These are phyloP conservation scores for Dryobates pubescens DNA, from an alignment of 2,797 vertebrate genomes.

Conservation along the genomic window DNA sequence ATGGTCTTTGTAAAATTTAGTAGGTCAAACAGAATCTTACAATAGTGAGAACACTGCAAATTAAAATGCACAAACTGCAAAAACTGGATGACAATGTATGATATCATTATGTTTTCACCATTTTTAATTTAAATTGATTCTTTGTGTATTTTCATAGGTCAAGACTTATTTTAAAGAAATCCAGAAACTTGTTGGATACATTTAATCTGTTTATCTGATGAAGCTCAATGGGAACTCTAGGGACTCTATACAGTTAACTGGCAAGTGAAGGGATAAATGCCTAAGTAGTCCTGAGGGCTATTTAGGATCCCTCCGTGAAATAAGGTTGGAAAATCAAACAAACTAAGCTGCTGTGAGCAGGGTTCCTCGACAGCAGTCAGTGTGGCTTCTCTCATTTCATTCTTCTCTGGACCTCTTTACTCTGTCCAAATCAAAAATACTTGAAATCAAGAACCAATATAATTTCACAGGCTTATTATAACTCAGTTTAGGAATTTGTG, in stretches of 20 bases:
- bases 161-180: not conserved
- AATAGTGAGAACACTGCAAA: not conserved
- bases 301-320: not conserved
- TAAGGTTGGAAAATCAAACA: not conserved
- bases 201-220: not conserved
- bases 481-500: slow-evolving; percentile 32
- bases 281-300: not conserved
- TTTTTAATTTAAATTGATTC: not conserved
- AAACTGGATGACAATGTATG: not conserved
- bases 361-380: not conserved
- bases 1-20: not conserved
- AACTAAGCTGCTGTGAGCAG: not conserved
- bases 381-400: not conserved
- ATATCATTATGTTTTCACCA: not conserved
- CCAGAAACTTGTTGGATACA: not conserved
- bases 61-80: not conserved
- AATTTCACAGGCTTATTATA: slow-evolving; percentile 53
- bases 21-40: not conserved
- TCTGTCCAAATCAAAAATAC: slow-evolving; percentile 25
- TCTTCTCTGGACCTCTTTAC: not conserved
- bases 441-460: slow-evolving; percentile 25
- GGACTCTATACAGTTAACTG: not conserved
- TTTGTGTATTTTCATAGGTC: not conserved
- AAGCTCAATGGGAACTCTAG: not conserved
- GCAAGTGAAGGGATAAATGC: not conserved